Evolutionary conservation across 2,113 vertebrate species (phyloP).

Genomic region (Oenanthe melanoleuca): DNA sequence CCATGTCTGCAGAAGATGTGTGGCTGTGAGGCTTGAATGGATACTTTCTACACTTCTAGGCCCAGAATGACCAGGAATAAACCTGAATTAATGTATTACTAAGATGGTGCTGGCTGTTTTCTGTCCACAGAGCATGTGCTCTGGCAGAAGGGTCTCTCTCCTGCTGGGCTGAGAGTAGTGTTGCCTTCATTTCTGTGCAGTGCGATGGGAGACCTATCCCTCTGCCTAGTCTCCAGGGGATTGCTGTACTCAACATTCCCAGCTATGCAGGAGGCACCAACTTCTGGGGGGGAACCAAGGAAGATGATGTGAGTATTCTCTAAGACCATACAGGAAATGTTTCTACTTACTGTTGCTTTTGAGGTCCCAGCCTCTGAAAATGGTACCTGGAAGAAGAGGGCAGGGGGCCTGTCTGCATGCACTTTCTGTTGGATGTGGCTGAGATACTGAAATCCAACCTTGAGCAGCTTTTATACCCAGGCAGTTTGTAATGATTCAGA

Average conservation of each 20-base stretch:
- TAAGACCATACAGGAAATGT: background rate
- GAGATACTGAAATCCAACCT: background rate
- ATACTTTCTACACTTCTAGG: background rate
- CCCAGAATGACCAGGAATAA: background rate
- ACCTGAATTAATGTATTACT: background rate
- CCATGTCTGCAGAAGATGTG: background rate
- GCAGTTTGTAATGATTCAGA: background rate
- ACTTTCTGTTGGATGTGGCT: background rate
- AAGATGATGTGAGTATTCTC: slow-evolving; percentile 86
- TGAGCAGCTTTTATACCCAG: background rate
- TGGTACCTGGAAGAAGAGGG: background rate
- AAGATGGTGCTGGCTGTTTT: background rate
- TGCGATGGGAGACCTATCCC: slow-evolving; percentile 91
- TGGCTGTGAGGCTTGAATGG: background rate
- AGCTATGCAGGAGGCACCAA: slow-evolving; percentile 95
- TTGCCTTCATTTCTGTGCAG: slow-evolving; percentile 63
- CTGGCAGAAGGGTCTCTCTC: background rate
- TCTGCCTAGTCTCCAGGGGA: slow-evolving; percentile 92
- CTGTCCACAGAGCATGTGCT: background rate
- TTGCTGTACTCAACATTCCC: slow-evolving; percentile 93
- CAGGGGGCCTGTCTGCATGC: background rate
- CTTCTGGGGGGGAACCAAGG: slow-evolving; percentile 97
- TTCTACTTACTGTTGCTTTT: background rate
- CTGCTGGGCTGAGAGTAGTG: background rate
- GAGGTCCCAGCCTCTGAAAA: background rate